phyloP scores from a whole-genome alignment of 2,797 vertebrate genomes.

The Diplodus sargus region DNA sequence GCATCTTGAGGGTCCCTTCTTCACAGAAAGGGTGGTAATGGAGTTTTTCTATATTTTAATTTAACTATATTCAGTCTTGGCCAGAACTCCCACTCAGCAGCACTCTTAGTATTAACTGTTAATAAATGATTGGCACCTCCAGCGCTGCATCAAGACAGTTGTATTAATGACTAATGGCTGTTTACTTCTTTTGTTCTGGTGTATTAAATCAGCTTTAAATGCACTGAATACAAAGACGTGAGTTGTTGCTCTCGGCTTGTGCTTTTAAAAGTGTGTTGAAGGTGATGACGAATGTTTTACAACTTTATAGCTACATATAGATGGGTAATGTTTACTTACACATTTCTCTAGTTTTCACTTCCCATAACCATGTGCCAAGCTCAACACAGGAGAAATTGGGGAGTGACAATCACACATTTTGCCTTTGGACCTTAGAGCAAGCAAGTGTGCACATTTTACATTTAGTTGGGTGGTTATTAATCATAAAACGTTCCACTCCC shows the following conservation, averaged over 20 bases:
- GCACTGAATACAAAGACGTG: neutral
- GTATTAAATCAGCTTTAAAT: neutral
- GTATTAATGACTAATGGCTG: constrained; percentile 20
- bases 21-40: no score
- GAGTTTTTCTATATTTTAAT: neutral
- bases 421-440: no score
- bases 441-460: no score
- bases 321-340: no score
- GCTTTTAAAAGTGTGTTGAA: neutral
- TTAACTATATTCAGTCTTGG: neutral
- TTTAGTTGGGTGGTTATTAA: no score
- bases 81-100: neutral
- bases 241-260: neutral
- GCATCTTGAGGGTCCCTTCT: neutral
- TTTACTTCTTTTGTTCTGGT: neutral
- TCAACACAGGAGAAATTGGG: no score
- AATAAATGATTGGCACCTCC: neutral
- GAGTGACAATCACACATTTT: no score
- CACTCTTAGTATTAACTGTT: neutral
- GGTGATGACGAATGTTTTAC: neutral
- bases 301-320: no score
- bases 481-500: no score
- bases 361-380: no score
- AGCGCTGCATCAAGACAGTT: neutral
- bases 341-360: no score